Conservation (phyloP, 2,888 invertebrate species). For the Drosophila rubida region DNA sequence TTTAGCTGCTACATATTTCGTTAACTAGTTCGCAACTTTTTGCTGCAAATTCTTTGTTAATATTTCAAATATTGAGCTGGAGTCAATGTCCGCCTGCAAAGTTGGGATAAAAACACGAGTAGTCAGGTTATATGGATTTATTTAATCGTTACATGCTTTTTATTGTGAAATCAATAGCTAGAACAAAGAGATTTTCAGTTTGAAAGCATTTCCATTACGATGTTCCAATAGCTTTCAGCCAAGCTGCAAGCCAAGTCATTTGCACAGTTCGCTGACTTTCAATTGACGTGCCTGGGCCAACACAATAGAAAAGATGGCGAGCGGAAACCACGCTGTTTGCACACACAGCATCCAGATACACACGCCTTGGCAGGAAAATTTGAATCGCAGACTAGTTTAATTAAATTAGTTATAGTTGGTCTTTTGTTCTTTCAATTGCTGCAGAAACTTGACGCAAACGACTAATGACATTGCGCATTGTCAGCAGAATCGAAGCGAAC, state of each 20-base stretch:
- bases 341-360: conserved; percentile 1
- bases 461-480: not conserved
- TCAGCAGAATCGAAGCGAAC: not conserved
- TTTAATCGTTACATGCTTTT: not conserved
- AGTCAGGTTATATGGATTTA: not conserved
- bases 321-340: not conserved
- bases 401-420: conserved; percentile 23
- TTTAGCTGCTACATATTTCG: too few relatives aligned
- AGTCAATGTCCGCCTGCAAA: too few relatives aligned
- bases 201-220: conserved; percentile 20
- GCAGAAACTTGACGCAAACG: not conserved
- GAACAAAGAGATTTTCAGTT: conserved; percentile 8
- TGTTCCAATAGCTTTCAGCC: conserved; percentile 43
- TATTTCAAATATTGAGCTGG: too few relatives aligned
- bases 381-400: conserved; percentile 11
- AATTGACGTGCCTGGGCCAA: conserved; percentile 45
- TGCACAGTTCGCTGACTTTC: conserved; percentile 58
- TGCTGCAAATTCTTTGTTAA: too few relatives aligned
- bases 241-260: conserved; percentile 27
- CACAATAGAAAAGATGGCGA: conserved; percentile 2
- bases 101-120: not conserved
- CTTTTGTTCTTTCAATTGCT: conserved; percentile 13
- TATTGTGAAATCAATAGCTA: conserved; percentile 1
- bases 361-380: not conserved
- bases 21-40: too few relatives aligned